These are phyloP conservation scores for Chamaetylas fuelleborni DNA, from an alignment of 2,113 vertebrate species.

Conservation along the genomic window DNA sequence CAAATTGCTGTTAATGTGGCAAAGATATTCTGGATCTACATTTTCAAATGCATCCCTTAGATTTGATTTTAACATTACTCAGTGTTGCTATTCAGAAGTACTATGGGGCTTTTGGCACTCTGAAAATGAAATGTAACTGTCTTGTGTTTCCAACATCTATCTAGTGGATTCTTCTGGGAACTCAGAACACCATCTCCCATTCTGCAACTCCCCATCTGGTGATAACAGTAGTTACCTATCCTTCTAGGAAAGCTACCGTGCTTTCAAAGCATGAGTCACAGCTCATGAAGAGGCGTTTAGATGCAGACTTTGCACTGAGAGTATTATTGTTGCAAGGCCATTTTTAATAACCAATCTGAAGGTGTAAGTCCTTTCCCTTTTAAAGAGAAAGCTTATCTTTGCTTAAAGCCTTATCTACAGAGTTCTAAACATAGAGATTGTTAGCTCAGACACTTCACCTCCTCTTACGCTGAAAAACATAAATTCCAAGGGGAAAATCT, in stretches of 20 bases:
- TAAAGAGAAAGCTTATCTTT: background rate
- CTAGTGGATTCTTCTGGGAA: background rate
- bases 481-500: background rate
- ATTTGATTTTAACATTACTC: background rate
- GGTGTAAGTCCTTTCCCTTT: background rate
- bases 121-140: background rate
- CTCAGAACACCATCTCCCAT: background rate
- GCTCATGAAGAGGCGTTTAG: background rate
- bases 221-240: background rate
- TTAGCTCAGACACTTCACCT: background rate
- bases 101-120: background rate
- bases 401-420: background rate
- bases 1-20: background rate
- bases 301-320: background rate
- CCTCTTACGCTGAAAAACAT: background rate
- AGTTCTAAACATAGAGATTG: background rate
- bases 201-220: background rate
- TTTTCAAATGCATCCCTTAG: background rate
- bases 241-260: background rate
- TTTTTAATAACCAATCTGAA: background rate
- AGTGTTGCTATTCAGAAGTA: fast-evolving
- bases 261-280: background rate
- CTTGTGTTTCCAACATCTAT: background rate
- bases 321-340: background rate
- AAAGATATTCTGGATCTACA: background rate